Evolutionary conservation across 2,888 invertebrate genomes (phyloP), one percentile per base, ranked within the genome.

Genomic region (Coenonympha glycerion): DNA sequence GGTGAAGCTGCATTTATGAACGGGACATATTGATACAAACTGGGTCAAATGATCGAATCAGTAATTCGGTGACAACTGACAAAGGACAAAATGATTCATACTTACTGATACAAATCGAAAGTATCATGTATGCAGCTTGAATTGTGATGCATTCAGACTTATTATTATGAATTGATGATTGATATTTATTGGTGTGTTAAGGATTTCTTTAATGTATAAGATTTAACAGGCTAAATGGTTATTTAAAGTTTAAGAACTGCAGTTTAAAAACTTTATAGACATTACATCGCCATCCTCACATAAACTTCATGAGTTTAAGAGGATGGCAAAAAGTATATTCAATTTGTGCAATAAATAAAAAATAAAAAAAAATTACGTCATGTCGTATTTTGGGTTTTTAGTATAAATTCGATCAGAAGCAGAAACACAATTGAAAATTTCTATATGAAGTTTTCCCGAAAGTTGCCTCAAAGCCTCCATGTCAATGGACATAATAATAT

Each of bases 1-100:
- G 1, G 22, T 15, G 18, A 41, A 41, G 28, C 39, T 39, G 39
- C 6, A 18, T 28, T 28, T 28, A 11, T 41, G 18, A 18, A 28
- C 28, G 16, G 26, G 16, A 15, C 15, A 6, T 31, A 15, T 3
- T n/a, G n/a, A n/a, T n/a, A n/a, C n/a, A 9, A 41, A 26, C 18
- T 41, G 30, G 28, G 41, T 41, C 41, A 28, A 16, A 41, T 30
- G 28, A 30, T 41, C 41, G 28, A 16, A 41, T 30, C 41, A 41
- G 19, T 41, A 30, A 30, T 41, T 41, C 41, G 41, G 41, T 11
- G 28, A 19, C 41, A 41, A n/a, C n/a, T n/a, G n/a, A n/a, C n/a
- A 30, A 36, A n/a, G n/a, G 8, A n/a, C 18, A 19, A 5, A 41
- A 41, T 41, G 28, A 41, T 28, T 41, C 41, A 41, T n/a, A n/a